Conservation (phyloP, 35 echinoderm and acorn worm species). For the Nesometra sesokonis region DNA sequence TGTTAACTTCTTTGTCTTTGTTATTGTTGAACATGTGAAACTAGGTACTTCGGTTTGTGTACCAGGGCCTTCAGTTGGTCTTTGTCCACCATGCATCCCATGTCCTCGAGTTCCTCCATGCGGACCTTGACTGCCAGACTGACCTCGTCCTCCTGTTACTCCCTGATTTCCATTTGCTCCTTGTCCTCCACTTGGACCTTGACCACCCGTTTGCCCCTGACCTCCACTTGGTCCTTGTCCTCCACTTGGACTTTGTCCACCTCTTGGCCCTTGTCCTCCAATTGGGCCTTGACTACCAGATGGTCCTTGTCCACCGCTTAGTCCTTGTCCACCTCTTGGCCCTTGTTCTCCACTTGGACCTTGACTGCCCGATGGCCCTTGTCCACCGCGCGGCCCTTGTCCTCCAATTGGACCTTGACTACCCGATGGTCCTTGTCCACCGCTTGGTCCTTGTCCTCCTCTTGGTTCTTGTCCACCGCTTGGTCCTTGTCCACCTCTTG, state of each 20-base stretch:
- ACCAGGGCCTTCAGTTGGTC: too few relatives aligned
- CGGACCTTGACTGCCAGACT: not conserved
- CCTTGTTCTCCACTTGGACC: not conserved
- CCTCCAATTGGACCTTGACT: not conserved
- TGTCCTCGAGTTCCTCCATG: too few relatives aligned
- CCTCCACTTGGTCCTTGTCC: not conserved
- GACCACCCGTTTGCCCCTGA: not conserved
- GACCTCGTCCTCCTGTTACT: not conserved
- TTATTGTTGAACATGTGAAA: not conserved
- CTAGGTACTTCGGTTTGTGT: too few relatives aligned
- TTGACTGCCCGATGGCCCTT: not conserved
- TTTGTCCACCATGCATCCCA: too few relatives aligned
- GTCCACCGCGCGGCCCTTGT: not conserved
- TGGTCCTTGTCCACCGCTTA: not conserved
- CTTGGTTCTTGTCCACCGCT: not conserved
- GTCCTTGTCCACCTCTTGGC: not conserved
- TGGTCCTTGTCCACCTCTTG: not conserved
- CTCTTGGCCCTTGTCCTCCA: not conserved
- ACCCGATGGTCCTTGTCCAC: not conserved
- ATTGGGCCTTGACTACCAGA: not conserved
- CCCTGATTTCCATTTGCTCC: not conserved
- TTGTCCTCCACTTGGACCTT: not conserved
- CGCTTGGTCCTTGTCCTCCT: not conserved
- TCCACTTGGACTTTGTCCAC: not conserved
- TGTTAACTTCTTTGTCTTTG: not conserved